These are phyloP conservation scores for Hydropotes inermis DNA, from an alignment of 2,113 vertebrate genomes.

Conservation along the genomic window DNA sequence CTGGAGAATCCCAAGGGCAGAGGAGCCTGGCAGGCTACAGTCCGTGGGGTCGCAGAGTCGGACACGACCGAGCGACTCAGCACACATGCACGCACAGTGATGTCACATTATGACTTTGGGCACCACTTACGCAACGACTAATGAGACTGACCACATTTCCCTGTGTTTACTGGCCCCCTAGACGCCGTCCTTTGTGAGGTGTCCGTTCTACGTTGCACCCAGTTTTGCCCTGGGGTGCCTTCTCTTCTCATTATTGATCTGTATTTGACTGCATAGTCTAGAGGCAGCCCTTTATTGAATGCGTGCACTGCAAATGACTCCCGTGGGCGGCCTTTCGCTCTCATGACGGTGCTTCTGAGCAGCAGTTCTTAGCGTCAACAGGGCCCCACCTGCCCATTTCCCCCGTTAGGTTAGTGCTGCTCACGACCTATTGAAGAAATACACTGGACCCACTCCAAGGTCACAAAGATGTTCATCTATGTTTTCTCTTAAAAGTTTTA, in stretches of 20 bases:
- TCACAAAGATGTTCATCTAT: not conserved
- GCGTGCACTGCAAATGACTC: accelerated
- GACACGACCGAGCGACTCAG: not conserved
- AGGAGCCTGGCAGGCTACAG: not conserved
- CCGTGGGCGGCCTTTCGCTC: too few relatives aligned
- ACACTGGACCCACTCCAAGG: not conserved
- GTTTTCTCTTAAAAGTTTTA: not conserved
- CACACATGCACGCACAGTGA: accelerated
- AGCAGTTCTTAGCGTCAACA: not conserved
- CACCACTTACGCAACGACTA: accelerated
- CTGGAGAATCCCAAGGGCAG: not conserved
- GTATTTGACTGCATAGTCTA: accelerated
- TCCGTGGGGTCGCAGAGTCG: not conserved
- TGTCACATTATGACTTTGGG: accelerated
- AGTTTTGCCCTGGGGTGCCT: not conserved
- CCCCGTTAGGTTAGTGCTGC: too few relatives aligned
- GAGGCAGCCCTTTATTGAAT: not conserved
- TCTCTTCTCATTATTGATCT: not conserved
- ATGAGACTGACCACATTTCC: accelerated
- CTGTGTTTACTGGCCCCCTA: accelerated
- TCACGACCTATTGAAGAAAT: not conserved
- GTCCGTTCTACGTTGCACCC: not conserved
- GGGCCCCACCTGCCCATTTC: accelerated
- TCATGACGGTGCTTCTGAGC: not conserved
- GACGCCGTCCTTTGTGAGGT: not conserved